Base-by-base conservation (phyloP, 2,113 vertebrate species). In the Vulpes ferrilata region DNA sequence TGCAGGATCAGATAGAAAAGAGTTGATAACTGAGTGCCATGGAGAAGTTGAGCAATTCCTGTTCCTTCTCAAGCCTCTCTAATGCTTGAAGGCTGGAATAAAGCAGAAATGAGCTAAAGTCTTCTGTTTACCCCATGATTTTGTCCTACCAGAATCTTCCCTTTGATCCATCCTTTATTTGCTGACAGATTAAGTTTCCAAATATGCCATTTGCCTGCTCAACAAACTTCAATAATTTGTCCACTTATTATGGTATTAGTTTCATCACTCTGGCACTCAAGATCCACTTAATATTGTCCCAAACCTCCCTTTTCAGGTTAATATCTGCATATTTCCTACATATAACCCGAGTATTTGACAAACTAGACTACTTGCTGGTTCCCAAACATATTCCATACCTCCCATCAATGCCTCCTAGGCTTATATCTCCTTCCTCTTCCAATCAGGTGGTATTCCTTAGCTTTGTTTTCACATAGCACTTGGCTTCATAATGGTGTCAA, bases 171-270 rank as follows among this genome's bases (percentile, higher is more conserved):
- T 65, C 19, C n/a, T 89, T 13, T 86, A 89, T 3, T 83, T 87
- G 30, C 65, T 93, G 93, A 80, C 51, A 79, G 59, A 93, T 91
- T 79, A 85, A 43, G 32, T 88, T 96, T 89, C 69, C 64, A 35
- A 92, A 97, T 90, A 32, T 88, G 53, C 48, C 90, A 73, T 88
- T 95, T 23, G 90, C 93, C 51, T 85, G 73, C 30, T 96, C 90
- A 85, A 88, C 90, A 92, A 71, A 30, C 22, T 90, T 88, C 32
- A 93, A 78, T 74, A 3, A 89, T 89, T 85, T 93, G 59, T 95
- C 76, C 38, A 53, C 64, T 84, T 57, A 73, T 85, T 92, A 92
- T 17, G 17, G 48, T 69, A 88, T 85, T 95, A 71, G 13, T 93
- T 93, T 89, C 81, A 83, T 89, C 32, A 87, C 69, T 32, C 17